Evolutionary conservation across 2,888 invertebrate genomes (phyloP), one percentile per base, ranked within the genome.

Genomic region (Asteroscopus sphinx): DNA sequence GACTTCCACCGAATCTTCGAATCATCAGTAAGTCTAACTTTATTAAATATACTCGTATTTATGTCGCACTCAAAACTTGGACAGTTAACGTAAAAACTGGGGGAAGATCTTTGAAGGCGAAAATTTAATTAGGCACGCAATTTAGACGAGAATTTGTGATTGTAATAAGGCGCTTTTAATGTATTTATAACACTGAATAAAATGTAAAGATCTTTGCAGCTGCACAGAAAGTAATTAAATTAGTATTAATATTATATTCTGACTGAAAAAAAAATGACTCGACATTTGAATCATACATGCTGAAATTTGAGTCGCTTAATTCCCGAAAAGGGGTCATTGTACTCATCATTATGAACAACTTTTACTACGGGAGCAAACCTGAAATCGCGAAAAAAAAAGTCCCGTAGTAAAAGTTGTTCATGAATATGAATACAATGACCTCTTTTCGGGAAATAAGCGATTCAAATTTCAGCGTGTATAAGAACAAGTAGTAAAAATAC

Each of bases 1-100:
- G 81, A 79, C 82, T 84, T 86, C 76, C 71, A 68, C 73, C 77
- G 78, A 85, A 83, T 81, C 77, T 86, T 83, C 73, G 78, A 64
- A 65, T 83, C 88, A 89, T 89, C 88, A 81, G 77, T 26, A 61
- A 60, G 51, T 73, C 26, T 47, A 73, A 77, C 60, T 71, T 76
- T 62, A 76, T 76, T 73, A 71, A 77, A 74, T 68, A 77, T 63
- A 70, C 16, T 39, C 45, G 47, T 72, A 63, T 73, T 73, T 68
- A 73, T 67, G 59, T 47, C 57, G 45, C 32, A 45, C 53, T 61
- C 61, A 49, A 61, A 76, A 76, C 60, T 75, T 74, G 64, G 60
- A 76, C 60, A 71, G 71, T 77, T 66, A 66, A 62, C 49, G 63
- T 63, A 72, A 73, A 73, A 76, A 76, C 66, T 51, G 58, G 69